These are phyloP conservation scores for Nebria brevicollis DNA, from an alignment of 2,888 invertebrate species.

Conservation along the genomic window DNA sequence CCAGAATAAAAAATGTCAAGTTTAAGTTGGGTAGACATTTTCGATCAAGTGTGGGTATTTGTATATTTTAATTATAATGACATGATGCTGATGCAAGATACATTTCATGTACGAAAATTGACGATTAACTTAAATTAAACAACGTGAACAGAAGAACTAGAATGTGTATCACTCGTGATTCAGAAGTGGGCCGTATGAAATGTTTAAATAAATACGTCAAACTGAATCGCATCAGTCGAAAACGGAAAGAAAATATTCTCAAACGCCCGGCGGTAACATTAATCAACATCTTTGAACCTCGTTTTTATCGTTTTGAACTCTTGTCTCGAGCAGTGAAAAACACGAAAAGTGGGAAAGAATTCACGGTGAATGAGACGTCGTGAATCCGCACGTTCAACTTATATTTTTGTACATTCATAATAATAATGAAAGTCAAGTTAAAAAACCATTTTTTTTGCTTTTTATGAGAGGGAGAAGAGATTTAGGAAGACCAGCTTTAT, in stretches of 20 bases:
- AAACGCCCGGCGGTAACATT: not conserved
- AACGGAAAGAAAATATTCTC: not conserved
- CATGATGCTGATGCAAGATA: too few species aligned
- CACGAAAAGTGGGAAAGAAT: not conserved
- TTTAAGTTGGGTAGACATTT: too few species aligned
- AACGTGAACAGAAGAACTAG: not conserved
- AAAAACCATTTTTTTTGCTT: not conserved
- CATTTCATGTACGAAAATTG: too few species aligned
- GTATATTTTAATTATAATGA: too few species aligned
- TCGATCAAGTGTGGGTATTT: too few species aligned
- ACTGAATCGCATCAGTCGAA: constrained; percentile 7
- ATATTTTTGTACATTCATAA: not conserved
- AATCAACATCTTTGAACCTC: constrained; percentile 16
- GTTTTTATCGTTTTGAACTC: constrained; percentile 14
- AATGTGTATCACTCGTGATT: not conserved
- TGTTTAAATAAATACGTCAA: not conserved
- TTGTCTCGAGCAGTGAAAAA: not conserved
- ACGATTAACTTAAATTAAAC: too few species aligned
- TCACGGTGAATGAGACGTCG: too few species aligned
- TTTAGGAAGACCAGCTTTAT: not conserved
- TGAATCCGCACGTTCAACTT: not conserved
- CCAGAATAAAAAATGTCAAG: too few species aligned
- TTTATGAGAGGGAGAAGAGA: not conserved
- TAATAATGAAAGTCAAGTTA: constrained; percentile 1
- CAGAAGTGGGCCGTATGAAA: not conserved